Conservation (phyloP, 2,113 vertebrate species). For the Brachyhypopomus occidentalis region DNA sequence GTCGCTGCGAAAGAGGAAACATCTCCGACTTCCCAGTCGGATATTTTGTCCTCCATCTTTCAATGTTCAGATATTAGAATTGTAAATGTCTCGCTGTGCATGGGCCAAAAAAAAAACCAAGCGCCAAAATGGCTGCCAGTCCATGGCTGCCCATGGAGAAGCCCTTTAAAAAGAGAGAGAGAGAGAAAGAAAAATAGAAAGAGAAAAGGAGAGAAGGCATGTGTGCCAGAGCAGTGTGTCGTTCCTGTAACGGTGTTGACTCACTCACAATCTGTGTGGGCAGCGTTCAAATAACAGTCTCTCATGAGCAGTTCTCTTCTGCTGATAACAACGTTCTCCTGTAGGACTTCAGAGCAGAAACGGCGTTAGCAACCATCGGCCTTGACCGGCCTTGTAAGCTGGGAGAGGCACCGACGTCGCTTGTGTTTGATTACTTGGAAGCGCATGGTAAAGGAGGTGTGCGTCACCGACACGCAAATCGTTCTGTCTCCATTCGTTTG, state of each 20-base stretch:
- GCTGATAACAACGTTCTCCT: slow-evolving; percentile 32
- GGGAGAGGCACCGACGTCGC: slow-evolving; percentile 19
- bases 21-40: not conserved
- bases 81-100: not conserved
- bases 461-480: slow-evolving; percentile 24
- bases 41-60: not conserved
- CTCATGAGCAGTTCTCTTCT: slow-evolving; percentile 63
- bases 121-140: slow-evolving; percentile 27
- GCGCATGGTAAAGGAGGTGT: not conserved
- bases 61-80: slow-evolving; percentile 5
- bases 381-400: slow-evolving; percentile 33
- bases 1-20: not conserved
- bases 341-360: slow-evolving; percentile 1
- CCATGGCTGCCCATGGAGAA: slow-evolving; percentile 38
- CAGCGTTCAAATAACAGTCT: slow-evolving; percentile 68
- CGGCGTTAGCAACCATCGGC: slow-evolving; percentile 28
- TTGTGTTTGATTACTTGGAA: slow-evolving; percentile 44
- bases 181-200: too few relatives aligned
- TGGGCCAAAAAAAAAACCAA: not conserved
- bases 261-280: slow-evolving; percentile 70
- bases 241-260: slow-evolving; percentile 65
- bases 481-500: slow-evolving; percentile 8
- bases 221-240: slow-evolving; percentile 64
- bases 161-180: slow-evolving; percentile 60
- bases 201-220: slow-evolving; percentile 45